These are phyloP conservation scores for Lordiphosa andalusiaca DNA, from an alignment of 2,888 invertebrate genomes.

Conservation along the genomic window DNA sequence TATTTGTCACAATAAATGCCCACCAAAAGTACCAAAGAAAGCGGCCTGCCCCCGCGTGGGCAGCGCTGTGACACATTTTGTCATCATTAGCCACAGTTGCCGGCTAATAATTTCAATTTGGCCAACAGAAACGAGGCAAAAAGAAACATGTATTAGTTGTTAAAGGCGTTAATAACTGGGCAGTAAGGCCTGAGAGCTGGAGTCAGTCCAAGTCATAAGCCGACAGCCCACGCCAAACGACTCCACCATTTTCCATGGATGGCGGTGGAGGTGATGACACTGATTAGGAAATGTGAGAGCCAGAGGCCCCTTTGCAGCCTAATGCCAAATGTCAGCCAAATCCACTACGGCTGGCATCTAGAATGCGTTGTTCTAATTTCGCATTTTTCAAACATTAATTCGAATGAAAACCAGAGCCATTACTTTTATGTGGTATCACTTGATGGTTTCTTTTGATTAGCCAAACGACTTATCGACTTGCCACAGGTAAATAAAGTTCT, in stretches of 20 bases:
- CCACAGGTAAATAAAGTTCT: no score
- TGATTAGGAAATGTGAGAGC: constrained; percentile 52
- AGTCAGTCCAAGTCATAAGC: constrained; percentile 40
- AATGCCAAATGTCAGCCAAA: no score
- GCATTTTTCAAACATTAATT: no score
- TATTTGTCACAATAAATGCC: constrained; percentile 75
- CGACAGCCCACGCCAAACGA: constrained; percentile 56
- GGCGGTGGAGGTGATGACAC: constrained; percentile 62
- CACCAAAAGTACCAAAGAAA: constrained; percentile 49
- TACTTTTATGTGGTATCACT: no score
- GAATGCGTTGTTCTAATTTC: no score
- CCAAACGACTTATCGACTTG: no score
- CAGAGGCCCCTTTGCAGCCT: no score
- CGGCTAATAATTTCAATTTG: constrained; percentile 73
- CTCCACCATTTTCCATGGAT: constrained; percentile 45
- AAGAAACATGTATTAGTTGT: constrained; percentile 40
- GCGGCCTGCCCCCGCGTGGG: constrained; percentile 54
- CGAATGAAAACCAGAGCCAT: no score
- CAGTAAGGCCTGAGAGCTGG: constrained; percentile 30
- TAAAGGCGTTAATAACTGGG: constrained; percentile 61
- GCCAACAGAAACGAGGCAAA: constrained; percentile 51
- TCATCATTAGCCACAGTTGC: constrained; percentile 76
- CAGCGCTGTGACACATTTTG: constrained; percentile 75
- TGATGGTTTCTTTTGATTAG: no score
- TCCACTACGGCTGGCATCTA: no score